Base-by-base conservation (phyloP, 2,113 vertebrate species). In the Rhabdomys dilectus region DNA sequence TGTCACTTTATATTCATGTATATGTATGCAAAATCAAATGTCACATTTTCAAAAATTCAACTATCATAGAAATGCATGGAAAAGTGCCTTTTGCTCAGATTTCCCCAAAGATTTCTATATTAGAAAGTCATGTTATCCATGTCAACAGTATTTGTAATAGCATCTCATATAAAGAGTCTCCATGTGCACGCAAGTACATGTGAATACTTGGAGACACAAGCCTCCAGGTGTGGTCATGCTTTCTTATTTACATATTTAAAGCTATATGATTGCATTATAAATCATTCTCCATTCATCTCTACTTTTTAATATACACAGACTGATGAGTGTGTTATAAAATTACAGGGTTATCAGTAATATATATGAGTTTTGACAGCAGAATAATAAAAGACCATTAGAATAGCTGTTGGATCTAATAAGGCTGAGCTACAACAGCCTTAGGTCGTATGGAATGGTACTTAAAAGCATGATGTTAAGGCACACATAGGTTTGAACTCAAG, bases 41-140 rank as follows among this genome's bases (percentile, higher is more conserved):
- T 51, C 51, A 51, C 31, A 72, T 75, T 86, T 91, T 76, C 24
- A 94, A 85, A n/a, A 64, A 45, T 77, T 48, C 4, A 92, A 58
- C n/a, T 85, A 26, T 31, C 80, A 3, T n/a, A 53, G 64, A 92
- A 92, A 94, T 70, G 42, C n/a, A 93, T 10, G 34, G 22, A 78
- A 91, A 17, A 2, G 9, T 89, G 8, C 5, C 31, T 22, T 94
- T 91, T 93, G 34, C 48, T 60, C 10, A 84, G 66, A 26, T 26
- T 78, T 62, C 73, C 19, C 45, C 93, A 94, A 93, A 90, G 56
- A 7, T 93, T 93, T 86, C 51, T 89, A 3, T 87, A 73, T 95
- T 31, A 93, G 64, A 96, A 94, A 86, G 48, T 82, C 34, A 21
- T 36, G 16, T 48, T n/a, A 53, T 31, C 11, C 10, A 22, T 42